A percentile compares a stretch with the other conserved stretches of the same genome.
Evolutionary conservation across 2,113 vertebrate species (phyloP).

Genomic region (Neodon shergylaensis): DNA sequence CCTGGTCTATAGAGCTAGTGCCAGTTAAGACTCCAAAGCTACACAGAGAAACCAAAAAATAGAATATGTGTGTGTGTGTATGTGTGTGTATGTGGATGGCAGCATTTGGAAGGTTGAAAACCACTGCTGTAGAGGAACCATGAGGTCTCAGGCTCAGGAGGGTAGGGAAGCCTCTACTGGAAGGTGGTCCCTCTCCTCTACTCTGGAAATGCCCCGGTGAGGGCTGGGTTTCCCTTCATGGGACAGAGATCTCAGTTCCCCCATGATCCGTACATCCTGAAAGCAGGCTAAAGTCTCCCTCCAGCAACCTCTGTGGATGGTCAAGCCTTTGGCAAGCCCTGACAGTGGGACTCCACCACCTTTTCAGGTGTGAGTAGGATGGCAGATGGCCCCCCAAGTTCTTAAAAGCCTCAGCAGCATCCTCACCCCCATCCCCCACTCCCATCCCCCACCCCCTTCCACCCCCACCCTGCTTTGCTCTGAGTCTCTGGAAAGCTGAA

Average conservation of each 20-base stretch:
- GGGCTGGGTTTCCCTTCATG: not conserved
- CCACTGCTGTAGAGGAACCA: not conserved
- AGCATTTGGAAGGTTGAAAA: not conserved
- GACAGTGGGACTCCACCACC: not conserved
- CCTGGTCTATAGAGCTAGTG: no score
- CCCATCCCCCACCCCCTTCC: no score
- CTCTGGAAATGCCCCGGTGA: not conserved
- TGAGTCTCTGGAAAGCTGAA: not conserved
- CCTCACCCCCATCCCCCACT: no score
- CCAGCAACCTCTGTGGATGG: not conserved
- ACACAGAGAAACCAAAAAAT: no score
- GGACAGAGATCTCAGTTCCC: no score
- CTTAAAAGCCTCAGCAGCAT: not conserved
- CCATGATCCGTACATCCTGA: rapidly evolving
- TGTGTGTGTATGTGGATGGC: no score
- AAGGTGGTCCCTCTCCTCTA: not conserved
- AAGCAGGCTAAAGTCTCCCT: not conserved
- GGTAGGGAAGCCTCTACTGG: not conserved
- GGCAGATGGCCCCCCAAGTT: not conserved
- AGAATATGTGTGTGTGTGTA: no score
- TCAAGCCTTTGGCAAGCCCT: not conserved
- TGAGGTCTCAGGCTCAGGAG: not conserved
- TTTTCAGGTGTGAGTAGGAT: not conserved
- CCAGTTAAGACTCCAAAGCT: no score
- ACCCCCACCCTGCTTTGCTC: not conserved